Conservation (phyloP, 2,113 vertebrate species). For the Tor tambroides region DNA sequence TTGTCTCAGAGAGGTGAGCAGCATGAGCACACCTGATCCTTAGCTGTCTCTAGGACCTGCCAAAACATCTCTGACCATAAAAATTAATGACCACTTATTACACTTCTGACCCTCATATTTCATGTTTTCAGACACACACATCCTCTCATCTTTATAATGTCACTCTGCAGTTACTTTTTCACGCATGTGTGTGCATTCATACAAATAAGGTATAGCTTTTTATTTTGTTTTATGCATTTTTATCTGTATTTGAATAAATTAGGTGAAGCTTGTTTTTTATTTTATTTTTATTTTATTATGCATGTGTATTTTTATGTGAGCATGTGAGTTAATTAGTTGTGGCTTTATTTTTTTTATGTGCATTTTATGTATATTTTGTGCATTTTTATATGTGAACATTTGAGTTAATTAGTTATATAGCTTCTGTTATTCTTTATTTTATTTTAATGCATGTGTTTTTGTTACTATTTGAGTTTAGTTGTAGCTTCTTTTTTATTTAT, state of each 20-base stretch:
- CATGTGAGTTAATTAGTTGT: too few relatives aligned
- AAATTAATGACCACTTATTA: not conserved
- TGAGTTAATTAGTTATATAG: not conserved
- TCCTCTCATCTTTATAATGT: not conserved
- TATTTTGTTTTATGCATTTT: not conserved
- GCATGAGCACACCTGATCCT: not conserved
- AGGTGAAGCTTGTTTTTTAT: too few relatives aligned
- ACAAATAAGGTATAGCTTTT: not conserved
- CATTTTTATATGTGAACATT: not conserved
- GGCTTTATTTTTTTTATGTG: too few relatives aligned
- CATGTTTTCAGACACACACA: not conserved
- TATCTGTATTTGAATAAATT: not conserved
- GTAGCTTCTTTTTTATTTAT: not conserved
- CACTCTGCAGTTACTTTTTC: not conserved
- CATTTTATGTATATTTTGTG: too few relatives aligned
- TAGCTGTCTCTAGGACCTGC: not conserved
- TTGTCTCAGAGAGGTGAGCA: not conserved
- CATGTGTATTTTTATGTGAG: too few relatives aligned
- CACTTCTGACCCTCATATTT: conserved; percentile 4
- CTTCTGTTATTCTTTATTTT: not conserved
- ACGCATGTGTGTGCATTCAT: not conserved
- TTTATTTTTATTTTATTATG: too few relatives aligned
- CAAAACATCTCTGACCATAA: not conserved
- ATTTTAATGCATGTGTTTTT: not conserved
- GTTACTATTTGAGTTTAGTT: not conserved